These are phyloP conservation scores for Scomberomorus guttatus DNA, from an alignment of 2,797 vertebrate genomes.

Conservation along the genomic window DNA sequence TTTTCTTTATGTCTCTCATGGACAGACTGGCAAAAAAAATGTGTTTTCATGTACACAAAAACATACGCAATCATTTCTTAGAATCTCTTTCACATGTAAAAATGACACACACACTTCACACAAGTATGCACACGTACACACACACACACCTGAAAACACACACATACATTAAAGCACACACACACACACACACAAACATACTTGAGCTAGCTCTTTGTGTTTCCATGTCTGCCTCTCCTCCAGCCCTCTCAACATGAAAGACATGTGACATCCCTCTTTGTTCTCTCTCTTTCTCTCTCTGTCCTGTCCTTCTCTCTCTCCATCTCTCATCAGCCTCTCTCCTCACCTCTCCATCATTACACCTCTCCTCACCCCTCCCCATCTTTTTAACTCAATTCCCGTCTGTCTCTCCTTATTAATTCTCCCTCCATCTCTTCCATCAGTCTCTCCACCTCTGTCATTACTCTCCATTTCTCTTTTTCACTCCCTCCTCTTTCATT, in stretches of 20 bases:
- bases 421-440: constrained; percentile 53
- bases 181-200: constrained; percentile 39
- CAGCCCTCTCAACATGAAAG: constrained; percentile 65
- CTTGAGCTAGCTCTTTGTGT: constrained; percentile 71
- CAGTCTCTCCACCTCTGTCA: constrained; percentile 62
- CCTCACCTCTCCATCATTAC: constrained; percentile 67
- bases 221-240: constrained; percentile 66
- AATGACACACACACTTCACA: not conserved
- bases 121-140: not conserved
- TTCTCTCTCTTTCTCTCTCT: constrained; percentile 53
- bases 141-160: constrained; percentile 15
- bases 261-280: constrained; percentile 72
- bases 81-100: constrained; percentile 42
- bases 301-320: constrained; percentile 46
- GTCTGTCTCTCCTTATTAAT: constrained; percentile 65
- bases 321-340: constrained; percentile 60
- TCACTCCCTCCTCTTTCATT: constrained; percentile 35
- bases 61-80: not conserved
- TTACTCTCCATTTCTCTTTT: constrained; percentile 46
- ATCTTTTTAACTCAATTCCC: constrained; percentile 64
- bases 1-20: constrained; percentile 36
- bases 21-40: not conserved
- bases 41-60: constrained; percentile 16
- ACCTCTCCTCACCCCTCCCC: constrained; percentile 52
- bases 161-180: constrained; percentile 15